Base-by-base conservation (phyloP, 2,888 invertebrate genomes). In the Lasiommata megera region DNA sequence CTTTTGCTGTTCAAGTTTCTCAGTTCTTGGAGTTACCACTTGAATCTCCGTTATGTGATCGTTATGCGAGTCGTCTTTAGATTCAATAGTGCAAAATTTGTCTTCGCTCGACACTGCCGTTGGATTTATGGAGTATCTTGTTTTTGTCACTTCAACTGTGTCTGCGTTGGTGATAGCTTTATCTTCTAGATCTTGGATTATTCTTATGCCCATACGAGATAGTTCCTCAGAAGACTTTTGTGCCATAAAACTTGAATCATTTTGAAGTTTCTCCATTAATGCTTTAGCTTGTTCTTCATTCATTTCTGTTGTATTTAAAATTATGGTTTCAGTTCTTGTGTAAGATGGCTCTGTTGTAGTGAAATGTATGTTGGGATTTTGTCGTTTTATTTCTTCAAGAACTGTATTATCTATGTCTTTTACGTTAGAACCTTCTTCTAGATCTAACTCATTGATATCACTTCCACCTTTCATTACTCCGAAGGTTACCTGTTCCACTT, bases 21-120 rank as follows among this genome's bases (percentile, higher is more conserved):
- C 92, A 54, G 76, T 87, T 43, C 84, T 82, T 5, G 92, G 92
- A 12, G 93, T 92, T 1, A 93, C 82, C 0, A 95, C 95, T 80
- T 95, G 94, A 58, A 95, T 95, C 82, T 95, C 95, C 38, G 95
- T 95, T 31, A 95, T 92, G 71, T 94, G 95, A 23, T 94, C 93
- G 70, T 92, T 80, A 36, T 74, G 73, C 29, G 67, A 60, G 58
- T 77, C 73, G 12, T 77, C 71, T 57, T 76, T 68, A 12, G 67
- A 66, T 36, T 76, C 79, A 6, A 68, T 66, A 69, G 73, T 77
- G 14, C 68, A 66, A 44, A 75, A 75, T 64, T 85, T 89, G 64
- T 88, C 82, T 40, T 81, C 76, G 38, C 87, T 79, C 46, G 88
- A 79, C 38, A 91, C 85, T n/a, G 77, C 72, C 23, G 82, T 65